phyloP scores from a whole-genome alignment of 2,888 invertebrate species.

The Poecilus cupreus region DNA sequence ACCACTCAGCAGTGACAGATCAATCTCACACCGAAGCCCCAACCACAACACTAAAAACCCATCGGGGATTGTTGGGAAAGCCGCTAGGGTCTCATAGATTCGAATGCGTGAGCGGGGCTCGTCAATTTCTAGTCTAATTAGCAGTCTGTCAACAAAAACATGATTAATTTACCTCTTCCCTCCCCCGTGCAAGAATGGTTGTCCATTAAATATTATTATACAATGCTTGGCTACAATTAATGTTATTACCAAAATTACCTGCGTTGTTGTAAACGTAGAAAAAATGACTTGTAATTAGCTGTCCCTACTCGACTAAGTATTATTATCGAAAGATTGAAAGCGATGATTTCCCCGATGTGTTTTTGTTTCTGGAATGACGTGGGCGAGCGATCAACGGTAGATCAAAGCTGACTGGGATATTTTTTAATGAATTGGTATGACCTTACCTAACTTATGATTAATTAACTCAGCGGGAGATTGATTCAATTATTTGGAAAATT shows the following conservation, averaged over 20 bases:
- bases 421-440: slow-evolving; percentile 13
- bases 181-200: not conserved
- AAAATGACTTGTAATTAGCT: not conserved
- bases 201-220: slow-evolving; percentile 54
- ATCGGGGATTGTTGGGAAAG: not conserved
- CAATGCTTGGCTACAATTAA: slow-evolving; percentile 52
- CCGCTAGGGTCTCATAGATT: not conserved
- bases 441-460: slow-evolving; percentile 24
- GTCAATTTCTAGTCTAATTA: slow-evolving; percentile 52
- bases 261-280: not conserved
- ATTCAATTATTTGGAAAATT: slow-evolving; percentile 44
- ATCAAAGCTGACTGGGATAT: slow-evolving; percentile 4
- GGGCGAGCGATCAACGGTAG: not conserved
- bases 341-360: not conserved
- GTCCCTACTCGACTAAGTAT: no score
- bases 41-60: slow-evolving; percentile 46
- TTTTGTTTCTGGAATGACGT: no score
- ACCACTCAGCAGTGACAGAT: slow-evolving; percentile 62
- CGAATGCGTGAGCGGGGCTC: slow-evolving; percentile 37
- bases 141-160: slow-evolving; percentile 58
- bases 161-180: slow-evolving; percentile 46
- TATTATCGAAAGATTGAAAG: not conserved
- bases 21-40: slow-evolving; percentile 49
- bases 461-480: slow-evolving; percentile 37
- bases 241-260: slow-evolving; percentile 51